Evolutionary conservation across 2,797 vertebrate genomes (phyloP).

Genomic region (Novumbra hubbsi): DNA sequence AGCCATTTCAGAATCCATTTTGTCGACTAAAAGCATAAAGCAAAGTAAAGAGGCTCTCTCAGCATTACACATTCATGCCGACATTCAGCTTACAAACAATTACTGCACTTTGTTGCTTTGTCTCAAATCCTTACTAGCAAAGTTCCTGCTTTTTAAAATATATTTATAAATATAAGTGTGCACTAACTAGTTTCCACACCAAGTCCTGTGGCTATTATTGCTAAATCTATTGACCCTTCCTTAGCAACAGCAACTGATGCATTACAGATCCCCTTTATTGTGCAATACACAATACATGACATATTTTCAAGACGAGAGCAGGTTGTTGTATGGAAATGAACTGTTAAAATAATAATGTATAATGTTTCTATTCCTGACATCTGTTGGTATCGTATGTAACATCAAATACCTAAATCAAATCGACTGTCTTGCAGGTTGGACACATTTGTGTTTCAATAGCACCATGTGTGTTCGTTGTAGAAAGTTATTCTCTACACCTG

Average conservation of each 20-base stretch:
- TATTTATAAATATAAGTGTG: conserved; percentile 51
- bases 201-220: conserved; percentile 42
- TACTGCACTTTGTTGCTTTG: conserved; percentile 67
- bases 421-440: too few species aligned
- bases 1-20: conserved; percentile 65
- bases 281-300: conserved; percentile 39
- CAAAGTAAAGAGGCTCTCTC: conserved; percentile 58
- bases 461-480: background rate
- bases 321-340: conserved; percentile 56
- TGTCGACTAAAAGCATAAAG: conserved; percentile 58
- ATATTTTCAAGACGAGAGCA: conserved; percentile 49
- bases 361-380: conserved; percentile 42
- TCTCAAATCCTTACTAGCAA: conserved; percentile 47
- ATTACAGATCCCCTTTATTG: conserved; percentile 37
- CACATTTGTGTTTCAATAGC: too few species aligned
- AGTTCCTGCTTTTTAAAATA: conserved; percentile 61
- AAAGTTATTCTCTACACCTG: too few species aligned
- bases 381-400: conserved; percentile 38
- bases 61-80: conserved; percentile 54
- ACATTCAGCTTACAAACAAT: conserved; percentile 72
- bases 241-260: conserved; percentile 58
- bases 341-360: conserved; percentile 64
- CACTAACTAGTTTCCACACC: conserved; percentile 55
- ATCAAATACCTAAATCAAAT: conserved; percentile 13
- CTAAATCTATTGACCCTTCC: conserved; percentile 58